Conservation (phyloP, 1,140 invertebrate genomes). For the Heliconius himera region DNA sequence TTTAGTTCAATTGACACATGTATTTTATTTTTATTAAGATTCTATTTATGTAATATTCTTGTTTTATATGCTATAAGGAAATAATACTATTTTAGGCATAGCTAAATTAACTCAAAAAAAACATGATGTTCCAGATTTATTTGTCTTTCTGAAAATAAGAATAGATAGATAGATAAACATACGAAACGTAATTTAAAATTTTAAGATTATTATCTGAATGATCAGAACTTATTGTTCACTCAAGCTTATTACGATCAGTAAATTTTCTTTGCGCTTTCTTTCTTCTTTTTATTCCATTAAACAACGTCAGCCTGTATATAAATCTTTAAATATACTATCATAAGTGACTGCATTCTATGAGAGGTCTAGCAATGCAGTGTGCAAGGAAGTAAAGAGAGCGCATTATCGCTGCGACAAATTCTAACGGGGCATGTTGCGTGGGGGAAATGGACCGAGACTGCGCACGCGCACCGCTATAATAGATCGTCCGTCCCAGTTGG, state of each 20-base stretch:
- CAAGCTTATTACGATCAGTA: background rate
- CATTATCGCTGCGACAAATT: constrained; percentile 72
- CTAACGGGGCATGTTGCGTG: constrained; percentile 78
- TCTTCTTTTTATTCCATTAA: background rate
- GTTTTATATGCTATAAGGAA: no score
- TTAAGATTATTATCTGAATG: background rate
- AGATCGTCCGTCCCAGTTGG: constrained; percentile 77
- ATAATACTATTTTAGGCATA: no score
- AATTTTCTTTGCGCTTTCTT: background rate
- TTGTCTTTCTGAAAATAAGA: no score
- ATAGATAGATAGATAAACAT: background rate
- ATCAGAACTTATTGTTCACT: no score
- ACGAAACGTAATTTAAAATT: background rate
- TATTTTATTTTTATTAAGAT: no score
- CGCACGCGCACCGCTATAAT: constrained; percentile 75
- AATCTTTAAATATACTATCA: background rate
- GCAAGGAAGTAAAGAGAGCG: constrained; percentile 49
- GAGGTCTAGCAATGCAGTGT: constrained; percentile 27
- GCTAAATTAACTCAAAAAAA: no score
- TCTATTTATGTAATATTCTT: no score
- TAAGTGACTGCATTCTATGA: constrained; percentile 20
- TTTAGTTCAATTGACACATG: no score
- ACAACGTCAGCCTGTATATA: background rate
- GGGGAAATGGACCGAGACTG: constrained; percentile 78
- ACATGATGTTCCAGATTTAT: no score